Conservation (phyloP, 2,113 vertebrate species). For the Chionomys nivalis region DNA sequence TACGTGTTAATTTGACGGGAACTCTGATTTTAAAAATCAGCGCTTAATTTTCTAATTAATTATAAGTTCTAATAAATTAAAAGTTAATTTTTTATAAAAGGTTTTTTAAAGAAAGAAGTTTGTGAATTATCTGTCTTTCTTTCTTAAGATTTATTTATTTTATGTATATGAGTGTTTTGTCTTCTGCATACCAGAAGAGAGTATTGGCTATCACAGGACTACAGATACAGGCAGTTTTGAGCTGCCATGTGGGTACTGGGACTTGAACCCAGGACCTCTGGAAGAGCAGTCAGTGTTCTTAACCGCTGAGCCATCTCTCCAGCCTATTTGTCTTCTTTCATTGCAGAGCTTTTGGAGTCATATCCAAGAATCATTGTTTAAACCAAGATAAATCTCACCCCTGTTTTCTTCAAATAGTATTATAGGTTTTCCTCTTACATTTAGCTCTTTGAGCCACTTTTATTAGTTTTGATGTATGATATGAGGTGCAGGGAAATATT, state of each 20-base stretch:
- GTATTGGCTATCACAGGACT: background rate
- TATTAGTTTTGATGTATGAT: background rate
- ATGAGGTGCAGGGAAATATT: background rate
- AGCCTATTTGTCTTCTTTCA: background rate
- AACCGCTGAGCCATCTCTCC: no score
- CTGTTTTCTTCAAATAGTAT: background rate
- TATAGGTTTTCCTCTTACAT: background rate
- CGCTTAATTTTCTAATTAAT: constrained; percentile 83
- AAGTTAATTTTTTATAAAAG: background rate
- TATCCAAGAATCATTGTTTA: background rate
- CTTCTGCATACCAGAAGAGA: background rate
- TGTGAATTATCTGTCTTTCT: background rate
- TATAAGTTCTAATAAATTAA: constrained; percentile 84
- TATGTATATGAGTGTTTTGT: background rate
- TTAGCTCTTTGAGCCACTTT: background rate
- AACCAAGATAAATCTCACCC: background rate
- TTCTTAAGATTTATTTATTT: background rate
- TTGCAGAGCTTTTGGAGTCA: background rate
- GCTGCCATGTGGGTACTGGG: no score
- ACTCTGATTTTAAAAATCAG: constrained; percentile 81
- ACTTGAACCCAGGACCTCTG: no score
- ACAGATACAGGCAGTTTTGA: background rate
- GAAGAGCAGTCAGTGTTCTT: no score
- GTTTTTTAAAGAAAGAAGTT: background rate
- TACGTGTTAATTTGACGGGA: constrained; percentile 80